Conservation (phyloP, 2,113 vertebrate genomes). For the Muscicapa adusta region DNA sequence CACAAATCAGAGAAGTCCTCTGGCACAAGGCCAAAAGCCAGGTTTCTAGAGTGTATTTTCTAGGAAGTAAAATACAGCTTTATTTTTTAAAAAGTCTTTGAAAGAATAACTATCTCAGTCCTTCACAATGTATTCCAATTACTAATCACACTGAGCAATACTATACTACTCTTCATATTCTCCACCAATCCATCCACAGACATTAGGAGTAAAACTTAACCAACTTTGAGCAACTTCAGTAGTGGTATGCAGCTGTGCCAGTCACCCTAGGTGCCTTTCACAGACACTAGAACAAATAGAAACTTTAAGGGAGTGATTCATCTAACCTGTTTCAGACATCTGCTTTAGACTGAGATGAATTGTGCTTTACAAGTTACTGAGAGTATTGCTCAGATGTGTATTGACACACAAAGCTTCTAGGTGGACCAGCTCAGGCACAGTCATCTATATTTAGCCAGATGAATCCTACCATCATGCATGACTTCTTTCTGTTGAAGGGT, state of each 20-base stretch:
- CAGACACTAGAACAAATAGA: constrained; percentile 7
- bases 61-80: not conserved
- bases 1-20: not conserved
- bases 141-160: not conserved
- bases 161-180: not conserved
- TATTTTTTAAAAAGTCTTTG: not conserved
- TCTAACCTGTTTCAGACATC: constrained; percentile 31
- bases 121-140: not conserved
- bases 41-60: not conserved
- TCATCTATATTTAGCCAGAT: not conserved
- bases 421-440: not conserved
- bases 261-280: constrained; percentile 25
- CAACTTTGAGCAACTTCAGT: not conserved
- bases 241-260: not conserved
- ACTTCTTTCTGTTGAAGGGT: not conserved
- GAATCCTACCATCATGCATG: not conserved
- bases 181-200: not conserved
- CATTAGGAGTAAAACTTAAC: not conserved
- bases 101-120: not conserved
- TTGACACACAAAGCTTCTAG: not conserved
- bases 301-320: constrained; percentile 41
- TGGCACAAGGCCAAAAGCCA: not conserved
- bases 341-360: constrained; percentile 40
- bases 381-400: constrained; percentile 11
- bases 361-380: not conserved